Conservation (phyloP, 1,140 invertebrate species). For the Aphis craccivora region DNA sequence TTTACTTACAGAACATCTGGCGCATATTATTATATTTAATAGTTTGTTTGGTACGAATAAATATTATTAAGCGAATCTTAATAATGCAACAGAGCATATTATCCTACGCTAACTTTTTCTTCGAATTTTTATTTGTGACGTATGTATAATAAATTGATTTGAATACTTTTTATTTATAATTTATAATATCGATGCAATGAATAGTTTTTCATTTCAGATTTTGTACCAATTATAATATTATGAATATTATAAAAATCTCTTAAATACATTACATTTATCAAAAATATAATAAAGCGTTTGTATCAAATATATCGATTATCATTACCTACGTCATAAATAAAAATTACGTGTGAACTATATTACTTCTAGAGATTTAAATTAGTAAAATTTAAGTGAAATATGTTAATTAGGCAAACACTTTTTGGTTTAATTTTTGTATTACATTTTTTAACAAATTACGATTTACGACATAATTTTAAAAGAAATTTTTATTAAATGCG, state of each 20-base stretch:
- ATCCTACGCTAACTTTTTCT: neutral
- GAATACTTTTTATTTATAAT: neutral
- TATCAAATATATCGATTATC: neutral
- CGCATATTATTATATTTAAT: neutral
- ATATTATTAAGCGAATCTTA: neutral
- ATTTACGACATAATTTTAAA: no score
- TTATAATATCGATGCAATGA: neutral
- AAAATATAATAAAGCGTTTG: neutral
- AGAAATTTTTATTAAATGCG: no score
- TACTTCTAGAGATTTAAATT: no score
- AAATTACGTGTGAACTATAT: no score
- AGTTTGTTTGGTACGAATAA: neutral
- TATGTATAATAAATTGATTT: neutral
- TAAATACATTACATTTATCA: neutral
- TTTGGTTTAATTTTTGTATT: no score
- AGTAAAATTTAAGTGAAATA: no score
- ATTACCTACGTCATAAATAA: no score
- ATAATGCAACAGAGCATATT: neutral
- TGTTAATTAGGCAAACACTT: no score
- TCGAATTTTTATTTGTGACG: neutral
- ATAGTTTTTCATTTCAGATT: neutral
- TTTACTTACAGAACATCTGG: neutral
- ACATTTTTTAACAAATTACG: no score
- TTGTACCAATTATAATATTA: neutral
- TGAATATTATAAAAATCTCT: neutral